A percentile compares a stretch with the other conserved stretches of the same genome.
These are phyloP conservation scores for Phacellophora camtschatica DNA, from an alignment of 30 jellyfish, hydroid and myxozoan genomes.

Conservation along the genomic window DNA sequence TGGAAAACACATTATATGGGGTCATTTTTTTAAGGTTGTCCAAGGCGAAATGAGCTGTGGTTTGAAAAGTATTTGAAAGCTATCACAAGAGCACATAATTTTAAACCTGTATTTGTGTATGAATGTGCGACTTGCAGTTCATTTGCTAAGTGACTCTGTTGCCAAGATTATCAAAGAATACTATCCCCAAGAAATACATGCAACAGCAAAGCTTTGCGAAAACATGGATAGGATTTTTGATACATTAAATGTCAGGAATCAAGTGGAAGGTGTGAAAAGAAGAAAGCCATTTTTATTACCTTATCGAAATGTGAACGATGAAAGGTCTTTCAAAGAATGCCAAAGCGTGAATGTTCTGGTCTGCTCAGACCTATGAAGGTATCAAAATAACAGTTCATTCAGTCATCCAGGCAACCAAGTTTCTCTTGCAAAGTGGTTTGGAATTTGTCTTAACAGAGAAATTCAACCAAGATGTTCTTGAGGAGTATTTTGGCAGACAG, in stretches of 20 bases:
- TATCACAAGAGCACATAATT: constrained; percentile 9
- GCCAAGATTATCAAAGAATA: constrained; percentile 12
- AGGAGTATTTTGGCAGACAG: constrained; percentile 43
- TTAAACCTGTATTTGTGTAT: constrained; percentile 26
- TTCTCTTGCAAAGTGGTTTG: background rate
- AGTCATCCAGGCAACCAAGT: constrained; percentile 26
- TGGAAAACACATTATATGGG: constrained; percentile 30
- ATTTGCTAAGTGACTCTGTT: constrained; percentile 19
- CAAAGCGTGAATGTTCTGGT: constrained; percentile 24
- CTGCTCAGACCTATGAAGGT: constrained; percentile 34
- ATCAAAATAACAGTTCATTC: constrained; percentile 5
- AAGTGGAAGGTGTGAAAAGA: constrained; percentile 19
- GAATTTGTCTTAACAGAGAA: constrained; percentile 28
- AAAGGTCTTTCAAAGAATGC: background rate
- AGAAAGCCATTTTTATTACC: constrained; percentile 25
- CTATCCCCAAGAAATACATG: constrained; percentile 39
- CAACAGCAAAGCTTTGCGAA: constrained; percentile 37
- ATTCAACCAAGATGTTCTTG: constrained; percentile 44
- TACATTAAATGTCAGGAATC: constrained; percentile 25
- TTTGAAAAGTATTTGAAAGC: constrained; percentile 11
- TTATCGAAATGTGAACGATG: constrained; percentile 40
- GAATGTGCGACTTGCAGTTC: constrained; percentile 66
- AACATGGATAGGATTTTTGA: constrained; percentile 42
- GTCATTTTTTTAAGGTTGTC: constrained; percentile 4
- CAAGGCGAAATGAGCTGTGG: constrained; percentile 8